Evolutionary conservation across 2,888 invertebrate genomes (phyloP).

Genomic region (Luperina nickerlii): DNA sequence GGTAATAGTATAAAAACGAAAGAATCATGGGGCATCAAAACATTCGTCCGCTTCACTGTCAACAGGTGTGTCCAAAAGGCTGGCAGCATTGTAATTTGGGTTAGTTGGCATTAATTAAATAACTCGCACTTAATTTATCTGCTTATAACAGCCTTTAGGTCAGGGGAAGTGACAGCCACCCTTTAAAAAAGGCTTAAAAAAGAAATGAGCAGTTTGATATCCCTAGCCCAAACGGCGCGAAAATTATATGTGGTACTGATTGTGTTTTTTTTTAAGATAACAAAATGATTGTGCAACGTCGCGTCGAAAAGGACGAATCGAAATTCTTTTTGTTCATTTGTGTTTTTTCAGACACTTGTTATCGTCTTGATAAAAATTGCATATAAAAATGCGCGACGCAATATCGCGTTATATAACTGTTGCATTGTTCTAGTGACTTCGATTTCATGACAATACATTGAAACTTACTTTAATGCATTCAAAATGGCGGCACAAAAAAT

Average conservation of each 20-base stretch:
- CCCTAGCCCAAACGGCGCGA: neutral
- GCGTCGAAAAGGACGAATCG: neutral
- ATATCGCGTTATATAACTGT: slow-evolving; percentile 12
- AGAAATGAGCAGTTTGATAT: neutral
- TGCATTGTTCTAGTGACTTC: slow-evolving; percentile 37
- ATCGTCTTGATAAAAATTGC: slow-evolving; percentile 8
- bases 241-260: neutral
- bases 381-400: slow-evolving; percentile 8
- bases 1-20: neutral
- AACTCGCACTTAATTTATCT: neutral
- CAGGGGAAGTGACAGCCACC: no score
- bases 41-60: neutral
- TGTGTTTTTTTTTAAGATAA: neutral
- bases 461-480: slow-evolving; percentile 3
- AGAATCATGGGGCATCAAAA: neutral
- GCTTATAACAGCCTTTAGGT: neutral
- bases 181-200: neutral
- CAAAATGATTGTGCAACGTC: neutral
- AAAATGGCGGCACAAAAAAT: slow-evolving; percentile 29
- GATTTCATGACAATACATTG: slow-evolving; percentile 18
- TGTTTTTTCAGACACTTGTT: neutral
- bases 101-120: neutral
- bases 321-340: slow-evolving; percentile 8
- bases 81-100: neutral
- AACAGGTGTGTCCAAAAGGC: neutral